Evolutionary conservation across 2,888 invertebrate genomes (phyloP).

Genomic region (Quadroppia sp.): DNA sequence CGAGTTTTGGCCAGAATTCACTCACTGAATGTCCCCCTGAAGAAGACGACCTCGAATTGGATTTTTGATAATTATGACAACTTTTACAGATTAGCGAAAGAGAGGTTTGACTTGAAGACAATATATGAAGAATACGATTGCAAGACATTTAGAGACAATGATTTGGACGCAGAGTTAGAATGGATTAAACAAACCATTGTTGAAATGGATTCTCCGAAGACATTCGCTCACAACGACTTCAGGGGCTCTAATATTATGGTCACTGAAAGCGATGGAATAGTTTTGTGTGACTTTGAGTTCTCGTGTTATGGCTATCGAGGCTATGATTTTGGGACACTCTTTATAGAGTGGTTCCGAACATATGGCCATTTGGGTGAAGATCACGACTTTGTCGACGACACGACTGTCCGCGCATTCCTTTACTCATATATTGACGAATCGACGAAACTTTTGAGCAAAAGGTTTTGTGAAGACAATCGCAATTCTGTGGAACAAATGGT

Average conservation of each 20-base stretch:
- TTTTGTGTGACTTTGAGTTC: constrained; percentile 34
- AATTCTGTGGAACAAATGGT: background rate
- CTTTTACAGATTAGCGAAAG: background rate
- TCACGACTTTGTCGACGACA: background rate
- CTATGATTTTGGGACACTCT: constrained; percentile 8
- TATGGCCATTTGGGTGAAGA: background rate
- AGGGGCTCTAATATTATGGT: constrained; percentile 34
- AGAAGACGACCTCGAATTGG: constrained; percentile 59
- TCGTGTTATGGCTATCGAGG: constrained; percentile 33
- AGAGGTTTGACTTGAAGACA: background rate
- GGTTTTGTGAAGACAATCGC: background rate
- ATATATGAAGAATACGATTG: constrained; percentile 19
- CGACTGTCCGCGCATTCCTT: background rate
- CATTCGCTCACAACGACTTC: constrained; percentile 32
- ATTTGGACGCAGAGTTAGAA: constrained; percentile 36
- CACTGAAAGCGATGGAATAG: background rate
- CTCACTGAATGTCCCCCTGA: constrained; percentile 85
- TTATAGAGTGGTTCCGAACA: constrained; percentile 7
- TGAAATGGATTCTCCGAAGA: background rate
- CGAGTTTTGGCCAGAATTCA: constrained; percentile 90
- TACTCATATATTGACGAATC: background rate
- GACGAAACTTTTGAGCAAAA: background rate
- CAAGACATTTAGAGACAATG: background rate
- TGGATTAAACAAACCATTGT: background rate
- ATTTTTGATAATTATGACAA: background rate